phyloP scores from a whole-genome alignment of 1,140 invertebrate species.

The Campoletis sonorensis region DNA sequence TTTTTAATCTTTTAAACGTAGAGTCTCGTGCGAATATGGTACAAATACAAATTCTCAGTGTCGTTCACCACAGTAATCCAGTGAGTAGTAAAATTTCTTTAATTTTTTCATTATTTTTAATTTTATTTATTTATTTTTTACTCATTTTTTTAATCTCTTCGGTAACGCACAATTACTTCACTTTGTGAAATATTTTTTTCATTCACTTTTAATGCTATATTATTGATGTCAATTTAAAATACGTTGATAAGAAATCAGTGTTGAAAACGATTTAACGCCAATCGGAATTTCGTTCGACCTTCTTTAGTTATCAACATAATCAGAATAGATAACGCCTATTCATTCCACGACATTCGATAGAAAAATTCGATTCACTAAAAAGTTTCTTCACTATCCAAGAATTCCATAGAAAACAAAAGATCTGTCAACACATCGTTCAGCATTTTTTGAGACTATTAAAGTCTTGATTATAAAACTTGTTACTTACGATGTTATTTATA shows the following conservation, averaged over 20 bases:
- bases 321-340: constrained; percentile 28
- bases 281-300: constrained; percentile 43
- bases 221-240: not conserved
- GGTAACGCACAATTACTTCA: not conserved
- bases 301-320: constrained; percentile 37
- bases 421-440: too few relatives aligned
- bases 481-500: too few relatives aligned
- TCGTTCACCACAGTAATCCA: constrained; percentile 63
- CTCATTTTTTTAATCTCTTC: not conserved
- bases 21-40: constrained; percentile 59
- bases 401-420: too few relatives aligned
- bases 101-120: constrained; percentile 19
- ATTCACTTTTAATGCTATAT: not conserved
- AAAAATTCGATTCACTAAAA: not conserved
- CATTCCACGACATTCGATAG: not conserved
- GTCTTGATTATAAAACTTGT: too few relatives aligned
- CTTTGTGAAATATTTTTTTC: not conserved
- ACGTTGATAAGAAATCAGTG: not conserved
- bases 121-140: not conserved
- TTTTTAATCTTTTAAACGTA: not conserved
- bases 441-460: too few relatives aligned
- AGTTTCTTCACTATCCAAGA: not conserved
- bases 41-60: constrained; percentile 67
- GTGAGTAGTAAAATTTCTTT: constrained; percentile 57
- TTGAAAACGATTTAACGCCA: not conserved